These are phyloP conservation scores for Priocnemis perturbator DNA, from an alignment of 2,888 invertebrate genomes.

Conservation along the genomic window DNA sequence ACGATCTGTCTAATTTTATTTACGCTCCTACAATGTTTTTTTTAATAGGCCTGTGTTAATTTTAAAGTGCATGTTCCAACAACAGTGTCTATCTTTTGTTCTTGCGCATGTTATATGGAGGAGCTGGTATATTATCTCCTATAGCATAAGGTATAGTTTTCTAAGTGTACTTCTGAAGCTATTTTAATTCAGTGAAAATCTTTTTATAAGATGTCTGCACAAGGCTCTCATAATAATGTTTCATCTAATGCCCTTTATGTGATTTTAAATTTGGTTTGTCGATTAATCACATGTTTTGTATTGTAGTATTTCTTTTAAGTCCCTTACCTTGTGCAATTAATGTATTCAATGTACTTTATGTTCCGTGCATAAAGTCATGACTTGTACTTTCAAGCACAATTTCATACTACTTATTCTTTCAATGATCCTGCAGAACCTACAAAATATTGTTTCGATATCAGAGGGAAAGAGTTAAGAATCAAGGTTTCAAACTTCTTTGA, in stretches of 20 bases:
- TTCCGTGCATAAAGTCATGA: slow-evolving; percentile 24
- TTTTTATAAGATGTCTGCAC: background rate
- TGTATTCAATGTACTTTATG: slow-evolving; percentile 27
- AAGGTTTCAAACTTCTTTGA: slow-evolving; percentile 19
- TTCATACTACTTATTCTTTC: slow-evolving; percentile 30
- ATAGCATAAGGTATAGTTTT: slow-evolving; percentile 52
- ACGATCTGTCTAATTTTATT: slow-evolving; percentile 30
- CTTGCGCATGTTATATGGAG: slow-evolving; percentile 46
- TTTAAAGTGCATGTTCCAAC: slow-evolving; percentile 49
- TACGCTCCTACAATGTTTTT: slow-evolving; percentile 30
- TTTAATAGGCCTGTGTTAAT: slow-evolving; percentile 20
- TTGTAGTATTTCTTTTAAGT: slow-evolving; percentile 5
- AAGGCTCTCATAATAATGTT: too few species aligned
- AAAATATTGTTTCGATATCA: slow-evolving; percentile 31
- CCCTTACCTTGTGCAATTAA: slow-evolving; percentile 42
- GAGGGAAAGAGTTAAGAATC: slow-evolving; percentile 56
- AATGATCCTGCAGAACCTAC: slow-evolving; percentile 29
- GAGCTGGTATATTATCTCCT: slow-evolving; percentile 29
- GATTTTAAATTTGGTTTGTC: too few species aligned
- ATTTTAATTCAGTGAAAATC: background rate
- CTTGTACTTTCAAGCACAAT: slow-evolving; percentile 3
- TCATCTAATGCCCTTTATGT: too few species aligned
- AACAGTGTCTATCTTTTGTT: slow-evolving; percentile 33
- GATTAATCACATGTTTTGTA: too few species aligned
- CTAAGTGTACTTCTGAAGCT: background rate